Conservation (phyloP, 1,140 invertebrate species). For the Neocloeon triangulifer region DNA sequence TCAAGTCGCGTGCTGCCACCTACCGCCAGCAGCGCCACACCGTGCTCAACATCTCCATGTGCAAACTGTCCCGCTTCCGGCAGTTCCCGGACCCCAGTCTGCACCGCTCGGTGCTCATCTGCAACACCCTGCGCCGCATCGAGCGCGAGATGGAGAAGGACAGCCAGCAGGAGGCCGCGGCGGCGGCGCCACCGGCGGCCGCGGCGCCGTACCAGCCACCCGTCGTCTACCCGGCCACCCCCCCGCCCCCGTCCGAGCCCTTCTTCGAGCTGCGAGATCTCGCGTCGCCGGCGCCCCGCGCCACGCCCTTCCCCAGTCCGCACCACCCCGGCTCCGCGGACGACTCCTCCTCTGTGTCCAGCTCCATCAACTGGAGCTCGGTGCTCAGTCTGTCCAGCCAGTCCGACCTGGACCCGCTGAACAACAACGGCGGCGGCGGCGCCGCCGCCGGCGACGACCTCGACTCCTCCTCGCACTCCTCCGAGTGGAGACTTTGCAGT, state of each 20-base stretch:
- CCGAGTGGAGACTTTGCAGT: slow-evolving; percentile 4
- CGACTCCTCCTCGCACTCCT: neutral
- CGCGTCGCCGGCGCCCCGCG: slow-evolving; percentile 9
- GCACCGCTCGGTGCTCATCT: slow-evolving; percentile 79
- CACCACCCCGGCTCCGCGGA: slow-evolving; percentile 22
- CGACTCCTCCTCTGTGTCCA: slow-evolving; percentile 39
- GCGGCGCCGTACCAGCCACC: slow-evolving; percentile 8
- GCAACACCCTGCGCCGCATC: slow-evolving; percentile 75
- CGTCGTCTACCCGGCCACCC: slow-evolving; percentile 9
- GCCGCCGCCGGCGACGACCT: slow-evolving; percentile 23
- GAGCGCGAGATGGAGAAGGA: slow-evolving; percentile 77
- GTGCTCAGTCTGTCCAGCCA: slow-evolving; percentile 65
- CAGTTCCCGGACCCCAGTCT: slow-evolving; percentile 75
- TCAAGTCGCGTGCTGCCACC: slow-evolving; percentile 9
- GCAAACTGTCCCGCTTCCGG: slow-evolving; percentile 68
- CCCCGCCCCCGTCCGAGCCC: slow-evolving; percentile 13
- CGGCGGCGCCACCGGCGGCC: slow-evolving; percentile 19
- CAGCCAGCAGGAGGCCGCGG: slow-evolving; percentile 10
- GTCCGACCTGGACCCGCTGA: slow-evolving; percentile 58
- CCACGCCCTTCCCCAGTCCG: slow-evolving; percentile 12
- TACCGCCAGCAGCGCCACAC: slow-evolving; percentile 66
- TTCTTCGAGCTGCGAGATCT: slow-evolving; percentile 9
- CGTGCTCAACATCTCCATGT: slow-evolving; percentile 79
- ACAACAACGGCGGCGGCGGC: slow-evolving; percentile 33
- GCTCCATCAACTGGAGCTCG: slow-evolving; percentile 74